A percentile compares a stretch with the other conserved stretches of the same genome.
Conservation (phyloP, 2,888 invertebrate species). For the Globia sparganii region DNA sequence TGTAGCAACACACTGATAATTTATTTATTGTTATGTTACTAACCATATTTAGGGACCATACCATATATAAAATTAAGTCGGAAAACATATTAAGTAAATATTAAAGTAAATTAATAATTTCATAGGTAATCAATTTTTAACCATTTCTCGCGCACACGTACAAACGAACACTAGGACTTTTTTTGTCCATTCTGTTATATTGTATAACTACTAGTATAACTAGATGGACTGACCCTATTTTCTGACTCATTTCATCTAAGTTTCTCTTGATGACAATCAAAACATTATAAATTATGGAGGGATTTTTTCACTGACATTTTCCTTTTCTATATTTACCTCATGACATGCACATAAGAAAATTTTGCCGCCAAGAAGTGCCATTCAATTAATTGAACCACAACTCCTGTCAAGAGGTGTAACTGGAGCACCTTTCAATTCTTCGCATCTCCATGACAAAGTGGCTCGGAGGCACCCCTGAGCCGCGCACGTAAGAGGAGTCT, state of each 20-base stretch:
- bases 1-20: background rate
- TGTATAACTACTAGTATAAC: too few species aligned
- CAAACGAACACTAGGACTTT: too few species aligned
- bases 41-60: background rate
- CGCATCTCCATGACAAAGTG: slow-evolving; percentile 71
- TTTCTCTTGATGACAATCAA: background rate
- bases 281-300: background rate
- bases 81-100: background rate
- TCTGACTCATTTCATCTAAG: background rate
- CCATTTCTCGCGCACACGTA: background rate
- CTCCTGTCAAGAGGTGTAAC: slow-evolving; percentile 24
- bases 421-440: slow-evolving; percentile 43
- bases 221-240: too few species aligned
- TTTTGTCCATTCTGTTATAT: too few species aligned
- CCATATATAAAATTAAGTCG: background rate
- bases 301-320: background rate
- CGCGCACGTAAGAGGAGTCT: slow-evolving; percentile 66
- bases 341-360: background rate
- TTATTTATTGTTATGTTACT: background rate
- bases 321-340: background rate
- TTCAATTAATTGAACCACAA: slow-evolving; percentile 28
- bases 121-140: background rate
- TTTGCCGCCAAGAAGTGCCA: slow-evolving; percentile 8
- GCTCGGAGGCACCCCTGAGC: slow-evolving; percentile 69
- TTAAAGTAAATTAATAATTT: background rate